These are phyloP conservation scores for Macrobrachium nipponense DNA, from an alignment of 1,140 invertebrate species.

Conservation along the genomic window DNA sequence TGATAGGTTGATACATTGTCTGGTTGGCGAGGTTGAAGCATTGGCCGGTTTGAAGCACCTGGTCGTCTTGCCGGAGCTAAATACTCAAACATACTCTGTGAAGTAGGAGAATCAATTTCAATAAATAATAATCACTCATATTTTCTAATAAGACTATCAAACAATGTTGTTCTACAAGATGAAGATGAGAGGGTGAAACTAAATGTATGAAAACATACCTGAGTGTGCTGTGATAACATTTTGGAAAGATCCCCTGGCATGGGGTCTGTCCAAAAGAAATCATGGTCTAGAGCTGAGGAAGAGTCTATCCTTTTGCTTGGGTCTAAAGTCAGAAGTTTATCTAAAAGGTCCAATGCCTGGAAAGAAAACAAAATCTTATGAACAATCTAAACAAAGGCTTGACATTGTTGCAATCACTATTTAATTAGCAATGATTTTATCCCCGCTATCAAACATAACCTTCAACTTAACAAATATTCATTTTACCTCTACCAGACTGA, in stretches of 20 bases:
- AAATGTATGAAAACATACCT: constrained; percentile 69
- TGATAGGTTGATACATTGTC: constrained; percentile 64
- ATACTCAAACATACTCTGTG: constrained; percentile 93
- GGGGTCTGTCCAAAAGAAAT: constrained; percentile 98
- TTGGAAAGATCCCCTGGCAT: constrained; percentile 91
- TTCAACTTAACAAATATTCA: no score
- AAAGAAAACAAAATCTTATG: constrained; percentile 71
- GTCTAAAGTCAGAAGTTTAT: constrained; percentile 93
- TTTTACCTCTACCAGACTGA: no score
- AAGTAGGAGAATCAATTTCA: background rate
- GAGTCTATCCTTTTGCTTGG: constrained; percentile 91
- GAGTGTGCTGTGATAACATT: constrained; percentile 93
- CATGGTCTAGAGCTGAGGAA: constrained; percentile 94
- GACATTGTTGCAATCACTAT: no score
- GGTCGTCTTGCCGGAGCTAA: constrained; percentile 76
- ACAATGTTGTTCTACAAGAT: no score
- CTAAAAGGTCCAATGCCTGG: constrained; percentile 90
- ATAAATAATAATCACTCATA: background rate
- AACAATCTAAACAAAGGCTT: no score
- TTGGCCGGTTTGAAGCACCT: constrained; percentile 57
- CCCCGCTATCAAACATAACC: no score
- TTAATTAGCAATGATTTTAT: no score
- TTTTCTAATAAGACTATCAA: no score
- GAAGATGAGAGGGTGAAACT: background rate
- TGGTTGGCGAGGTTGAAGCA: constrained; percentile 57